Base-by-base conservation (phyloP, 2,797 vertebrate species). In the Sylvilagus floridanus region DNA sequence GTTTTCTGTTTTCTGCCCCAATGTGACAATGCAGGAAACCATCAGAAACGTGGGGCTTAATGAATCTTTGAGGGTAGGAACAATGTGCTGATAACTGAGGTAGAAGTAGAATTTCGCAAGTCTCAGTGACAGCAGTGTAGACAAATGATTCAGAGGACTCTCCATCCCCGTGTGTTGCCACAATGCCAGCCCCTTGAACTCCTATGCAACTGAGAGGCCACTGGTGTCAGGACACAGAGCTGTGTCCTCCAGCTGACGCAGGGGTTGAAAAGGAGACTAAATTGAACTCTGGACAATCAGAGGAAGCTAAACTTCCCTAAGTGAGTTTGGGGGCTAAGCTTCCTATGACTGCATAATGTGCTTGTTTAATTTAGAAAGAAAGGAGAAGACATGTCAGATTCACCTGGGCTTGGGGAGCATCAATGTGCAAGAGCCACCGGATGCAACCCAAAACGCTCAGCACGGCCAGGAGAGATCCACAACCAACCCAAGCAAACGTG, bases 131-230 rank as follows among this genome's bases (percentile, higher is more conserved):
- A 32, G n/a, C 8, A 7, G 2, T 30, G 3, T 10, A 62, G 21
- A 37, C 1, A 50, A 62, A 47, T 2, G 28, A 62, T 28, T 13
- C 19, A 35, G 42, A 50, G n/a, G 30, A 26, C 1, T n/a, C n/a
- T 66, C 52, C 22, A 0, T 8, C n/a, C 7, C 1, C 0, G 1
- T 21, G 0, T 11, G n/a, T 22, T 28, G 12, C 13, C 26, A 32
- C 47, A 11, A 1, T 30, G 13, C 2, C 19, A 54, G 30, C 7
- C 8, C 2, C 17, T n/a, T 63, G 50, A 77, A 63, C 8, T 68
- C 54, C 24, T 12, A 2, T 22, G 12, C 42, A 72, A 4, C 30
- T 2, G 7, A 42, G 37, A 47, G 24, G 21, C 8, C 26, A 37
- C 4, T 19, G 10, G 28, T 42, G 28, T 13, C 21, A 75, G 28